These are phyloP conservation scores for Anniella stebbinsi DNA, from an alignment of 2,797 vertebrate species.

Conservation along the genomic window DNA sequence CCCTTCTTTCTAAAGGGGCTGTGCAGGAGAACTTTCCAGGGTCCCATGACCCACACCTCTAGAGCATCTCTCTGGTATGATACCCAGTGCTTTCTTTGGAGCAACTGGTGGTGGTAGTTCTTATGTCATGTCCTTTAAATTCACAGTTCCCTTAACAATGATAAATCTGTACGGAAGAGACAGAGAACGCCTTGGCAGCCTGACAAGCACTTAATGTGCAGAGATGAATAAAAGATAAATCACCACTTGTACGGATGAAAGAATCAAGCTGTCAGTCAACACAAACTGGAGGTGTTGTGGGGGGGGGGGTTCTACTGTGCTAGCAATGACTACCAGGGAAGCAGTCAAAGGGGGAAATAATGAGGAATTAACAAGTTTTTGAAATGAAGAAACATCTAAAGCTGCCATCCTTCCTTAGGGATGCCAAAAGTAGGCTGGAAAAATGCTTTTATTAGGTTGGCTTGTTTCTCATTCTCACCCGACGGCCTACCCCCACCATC, in stretches of 20 bases:
- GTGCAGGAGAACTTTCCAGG: neutral
- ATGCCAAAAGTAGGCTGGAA: conserved; percentile 52
- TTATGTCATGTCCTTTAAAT: conserved; percentile 24
- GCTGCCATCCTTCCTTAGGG: conserved; percentile 38
- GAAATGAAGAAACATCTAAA: conserved; percentile 58
- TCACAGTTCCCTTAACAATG: conserved; percentile 31
- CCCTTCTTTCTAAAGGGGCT: neutral
- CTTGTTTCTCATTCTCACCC: neutral
- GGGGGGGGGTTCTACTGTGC: conserved; percentile 41
- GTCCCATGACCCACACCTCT: neutral
- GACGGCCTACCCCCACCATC: neutral
- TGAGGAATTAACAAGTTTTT: conserved; percentile 42
- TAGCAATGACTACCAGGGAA: neutral
- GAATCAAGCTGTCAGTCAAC: conserved; percentile 50
- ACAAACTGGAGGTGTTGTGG: neutral
- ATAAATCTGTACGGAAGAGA: conserved; percentile 45
- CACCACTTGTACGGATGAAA: conserved; percentile 41
- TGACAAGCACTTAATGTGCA: conserved; percentile 46
- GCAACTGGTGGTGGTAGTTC: neutral
- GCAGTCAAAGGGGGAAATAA: conserved; percentile 27
- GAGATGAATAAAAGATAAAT: conserved; percentile 66
- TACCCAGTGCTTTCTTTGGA: fast-evolving
- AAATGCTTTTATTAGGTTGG: conserved; percentile 34
- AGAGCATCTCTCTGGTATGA: no score
- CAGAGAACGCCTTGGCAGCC: conserved; percentile 48